A percentile compares a stretch with the other conserved stretches of the same genome.
phyloP scores from a whole-genome alignment of 53 echinoderm and acorn worm species.

The Holothuria scabra region DNA sequence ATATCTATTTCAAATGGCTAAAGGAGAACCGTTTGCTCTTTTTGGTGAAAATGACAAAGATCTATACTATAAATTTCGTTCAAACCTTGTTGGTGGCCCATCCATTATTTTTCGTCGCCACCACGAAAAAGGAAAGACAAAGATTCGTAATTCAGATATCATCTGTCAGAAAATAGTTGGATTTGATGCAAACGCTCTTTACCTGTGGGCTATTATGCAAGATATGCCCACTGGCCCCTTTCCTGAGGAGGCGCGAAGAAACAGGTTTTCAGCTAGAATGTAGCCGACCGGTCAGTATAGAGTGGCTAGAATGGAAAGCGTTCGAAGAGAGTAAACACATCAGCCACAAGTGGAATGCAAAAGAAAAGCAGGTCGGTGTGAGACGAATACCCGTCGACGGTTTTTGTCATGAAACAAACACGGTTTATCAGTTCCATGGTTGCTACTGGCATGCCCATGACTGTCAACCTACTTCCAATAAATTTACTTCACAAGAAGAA shows the following conservation, averaged over 20 bases:
- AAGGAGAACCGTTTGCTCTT: constrained; percentile 12
- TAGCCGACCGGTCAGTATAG: constrained; percentile 16
- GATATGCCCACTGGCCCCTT: constrained; percentile 58
- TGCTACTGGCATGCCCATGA: constrained; percentile 63
- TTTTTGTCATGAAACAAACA: constrained; percentile 46
- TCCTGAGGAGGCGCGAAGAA: constrained; percentile 30
- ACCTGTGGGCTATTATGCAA: constrained; percentile 75
- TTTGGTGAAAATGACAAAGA: constrained; percentile 52
- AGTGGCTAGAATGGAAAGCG: constrained; percentile 49
- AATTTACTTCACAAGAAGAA: background rate
- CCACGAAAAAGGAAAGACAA: constrained; percentile 57
- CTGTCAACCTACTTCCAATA: background rate
- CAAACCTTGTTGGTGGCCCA: constrained; percentile 54
- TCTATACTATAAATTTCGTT: constrained; percentile 54
- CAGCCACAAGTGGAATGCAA: constrained; percentile 39
- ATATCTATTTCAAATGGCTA: constrained; percentile 53
- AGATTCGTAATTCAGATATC: constrained; percentile 26
- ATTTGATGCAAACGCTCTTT: constrained; percentile 69
- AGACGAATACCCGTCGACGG: constrained; percentile 59
- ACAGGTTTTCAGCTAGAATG: constrained; percentile 46
- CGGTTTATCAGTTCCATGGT: constrained; percentile 60
- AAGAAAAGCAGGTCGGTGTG: constrained; percentile 49
- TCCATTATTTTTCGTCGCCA: constrained; percentile 69
- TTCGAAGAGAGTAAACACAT: constrained; percentile 11
- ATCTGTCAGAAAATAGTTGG: constrained; percentile 52